Conservation (phyloP, 2,113 vertebrate genomes). For the Podilymbus podiceps region DNA sequence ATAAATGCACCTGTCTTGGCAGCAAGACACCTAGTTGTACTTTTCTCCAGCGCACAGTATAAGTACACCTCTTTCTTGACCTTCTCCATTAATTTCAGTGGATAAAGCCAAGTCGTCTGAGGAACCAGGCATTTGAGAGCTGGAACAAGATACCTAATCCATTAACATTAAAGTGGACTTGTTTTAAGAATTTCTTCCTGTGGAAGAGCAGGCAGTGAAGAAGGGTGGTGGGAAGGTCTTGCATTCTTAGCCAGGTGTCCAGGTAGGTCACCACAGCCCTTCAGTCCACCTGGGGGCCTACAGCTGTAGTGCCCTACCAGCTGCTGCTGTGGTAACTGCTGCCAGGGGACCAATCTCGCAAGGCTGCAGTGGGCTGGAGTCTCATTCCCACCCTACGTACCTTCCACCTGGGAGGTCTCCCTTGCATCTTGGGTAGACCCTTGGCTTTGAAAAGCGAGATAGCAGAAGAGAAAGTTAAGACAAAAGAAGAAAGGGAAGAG, state of each 20-base stretch:
- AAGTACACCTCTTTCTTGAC: background rate
- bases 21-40: background rate
- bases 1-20: background rate
- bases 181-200: background rate
- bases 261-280: background rate
- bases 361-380: background rate
- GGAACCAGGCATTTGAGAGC: background rate
- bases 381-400: rapidly evolving
- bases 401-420: background rate
- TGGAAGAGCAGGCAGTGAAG: background rate
- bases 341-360: rapidly evolving
- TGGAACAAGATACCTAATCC: background rate
- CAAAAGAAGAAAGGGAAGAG: background rate
- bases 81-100: background rate
- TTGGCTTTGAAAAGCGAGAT: background rate
- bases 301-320: background rate
- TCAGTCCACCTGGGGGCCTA: background rate
- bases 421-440: background rate
- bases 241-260: background rate
- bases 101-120: background rate
- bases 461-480: background rate
- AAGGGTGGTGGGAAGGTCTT: background rate
- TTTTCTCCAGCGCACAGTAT: background rate
- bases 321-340: background rate
- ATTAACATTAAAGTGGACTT: background rate